Evolutionary conservation across 2,113 vertebrate genomes (phyloP).

Genomic region (Scalopus aquaticus): DNA sequence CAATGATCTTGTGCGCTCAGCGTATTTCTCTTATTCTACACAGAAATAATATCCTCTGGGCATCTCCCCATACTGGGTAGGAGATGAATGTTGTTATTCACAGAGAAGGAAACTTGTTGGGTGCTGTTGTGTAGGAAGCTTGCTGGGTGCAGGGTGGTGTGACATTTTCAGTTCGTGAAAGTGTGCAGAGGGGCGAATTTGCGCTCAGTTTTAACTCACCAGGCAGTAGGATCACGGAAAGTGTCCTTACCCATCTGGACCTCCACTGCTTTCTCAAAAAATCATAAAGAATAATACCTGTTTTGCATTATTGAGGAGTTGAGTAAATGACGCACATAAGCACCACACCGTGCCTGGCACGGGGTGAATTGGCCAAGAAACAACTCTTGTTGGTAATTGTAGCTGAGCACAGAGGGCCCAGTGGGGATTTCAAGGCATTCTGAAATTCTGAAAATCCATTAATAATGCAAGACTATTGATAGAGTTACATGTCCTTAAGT

Average conservation of each 20-base stretch:
- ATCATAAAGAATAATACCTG: neutral
- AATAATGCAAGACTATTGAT: slow-evolving; percentile 63
- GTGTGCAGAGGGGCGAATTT: neutral
- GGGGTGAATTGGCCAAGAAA: slow-evolving; percentile 1
- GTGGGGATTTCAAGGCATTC: slow-evolving; percentile 49
- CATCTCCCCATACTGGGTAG: neutral
- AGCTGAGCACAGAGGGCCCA: slow-evolving; percentile 3
- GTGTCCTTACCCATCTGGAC: neutral
- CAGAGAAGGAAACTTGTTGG: neutral
- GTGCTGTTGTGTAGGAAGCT: neutral
- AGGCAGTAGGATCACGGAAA: neutral
- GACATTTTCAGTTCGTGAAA: neutral
- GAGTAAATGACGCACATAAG: neutral
- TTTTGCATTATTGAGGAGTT: neutral
- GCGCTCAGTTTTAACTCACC: neutral
- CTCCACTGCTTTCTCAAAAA: neutral
- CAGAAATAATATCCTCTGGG: neutral
- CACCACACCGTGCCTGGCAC: neutral
- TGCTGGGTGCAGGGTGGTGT: neutral
- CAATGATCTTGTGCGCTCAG: neutral
- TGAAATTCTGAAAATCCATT: slow-evolving; percentile 55
- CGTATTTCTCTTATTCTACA: neutral
- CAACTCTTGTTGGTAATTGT: slow-evolving; percentile 43
- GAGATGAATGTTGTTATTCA: neutral
- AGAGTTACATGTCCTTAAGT: slow-evolving; percentile 48